These are phyloP conservation scores for Phalacrocorax brasilianus DNA, from an alignment of 2,113 vertebrate genomes.

Conservation along the genomic window DNA sequence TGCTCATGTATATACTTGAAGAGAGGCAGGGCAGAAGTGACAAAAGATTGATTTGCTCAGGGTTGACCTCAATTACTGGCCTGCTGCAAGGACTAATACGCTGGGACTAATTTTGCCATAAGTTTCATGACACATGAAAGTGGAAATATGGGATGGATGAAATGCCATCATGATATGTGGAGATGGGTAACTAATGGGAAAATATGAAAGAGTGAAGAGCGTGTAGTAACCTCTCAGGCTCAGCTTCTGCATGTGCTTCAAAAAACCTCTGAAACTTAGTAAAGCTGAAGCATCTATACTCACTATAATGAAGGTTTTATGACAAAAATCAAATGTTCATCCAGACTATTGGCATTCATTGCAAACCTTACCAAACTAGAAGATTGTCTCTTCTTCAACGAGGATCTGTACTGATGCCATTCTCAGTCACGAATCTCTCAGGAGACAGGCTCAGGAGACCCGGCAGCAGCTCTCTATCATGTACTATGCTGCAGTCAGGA, in stretches of 20 bases:
- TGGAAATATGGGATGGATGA: not conserved
- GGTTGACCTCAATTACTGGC: not conserved
- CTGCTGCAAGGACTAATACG: not conserved
- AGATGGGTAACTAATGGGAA: not conserved
- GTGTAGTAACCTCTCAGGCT: not conserved
- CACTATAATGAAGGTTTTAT: not conserved
- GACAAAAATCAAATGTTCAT: not conserved
- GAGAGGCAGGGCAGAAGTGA: not conserved
- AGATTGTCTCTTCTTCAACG: not conserved
- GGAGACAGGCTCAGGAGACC: not conserved
- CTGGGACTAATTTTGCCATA: not conserved
- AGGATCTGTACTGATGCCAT: not conserved
- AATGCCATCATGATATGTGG: not conserved
- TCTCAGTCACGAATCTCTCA: not conserved
- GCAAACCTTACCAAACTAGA: not conserved
- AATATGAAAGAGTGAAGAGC: not conserved
- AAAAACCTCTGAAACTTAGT: not conserved
- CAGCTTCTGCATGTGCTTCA: not conserved
- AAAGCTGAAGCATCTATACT: not conserved
- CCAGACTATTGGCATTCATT: not conserved
- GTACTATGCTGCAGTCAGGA: not conserved
- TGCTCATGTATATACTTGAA: not conserved
- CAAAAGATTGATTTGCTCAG: constrained; percentile 1
- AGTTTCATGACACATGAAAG: not conserved
- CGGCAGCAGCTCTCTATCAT: not conserved